phyloP scores from a whole-genome alignment of 1,140 invertebrate genomes.

The Calliphora vicina region DNA sequence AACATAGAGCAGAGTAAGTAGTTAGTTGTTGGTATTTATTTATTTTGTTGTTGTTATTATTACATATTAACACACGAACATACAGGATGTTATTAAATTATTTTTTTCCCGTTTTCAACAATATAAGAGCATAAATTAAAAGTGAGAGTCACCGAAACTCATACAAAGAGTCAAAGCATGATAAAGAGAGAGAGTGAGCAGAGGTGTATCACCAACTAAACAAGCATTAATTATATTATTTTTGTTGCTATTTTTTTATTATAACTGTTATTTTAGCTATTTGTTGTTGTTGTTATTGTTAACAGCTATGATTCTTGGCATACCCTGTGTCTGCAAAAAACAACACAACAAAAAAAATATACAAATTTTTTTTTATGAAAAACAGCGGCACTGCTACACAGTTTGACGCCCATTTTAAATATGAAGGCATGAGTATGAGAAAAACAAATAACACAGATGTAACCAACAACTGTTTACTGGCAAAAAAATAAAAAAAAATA shows the following conservation, averaged over 20 bases:
- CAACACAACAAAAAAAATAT: background rate
- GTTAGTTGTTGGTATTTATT: no score
- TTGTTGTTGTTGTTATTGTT: background rate
- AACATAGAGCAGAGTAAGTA: no score
- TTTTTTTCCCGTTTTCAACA: background rate
- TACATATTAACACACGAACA: background rate
- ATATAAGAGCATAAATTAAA: background rate
- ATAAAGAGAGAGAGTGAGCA: background rate
- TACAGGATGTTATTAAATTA: background rate
- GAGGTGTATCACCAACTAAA: background rate
- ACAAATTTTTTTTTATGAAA: background rate
- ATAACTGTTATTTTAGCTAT: background rate
- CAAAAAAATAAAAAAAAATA: no score
- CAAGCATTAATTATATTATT: background rate
- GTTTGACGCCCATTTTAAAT: background rate
- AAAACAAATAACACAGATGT: background rate
- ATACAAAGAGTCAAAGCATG: background rate
- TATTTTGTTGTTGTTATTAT: background rate
- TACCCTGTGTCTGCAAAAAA: background rate
- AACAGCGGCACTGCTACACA: background rate
- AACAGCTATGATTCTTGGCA: background rate
- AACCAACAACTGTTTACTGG: background rate
- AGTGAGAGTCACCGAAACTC: background rate
- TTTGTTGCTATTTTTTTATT: background rate
- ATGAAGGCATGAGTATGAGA: background rate